Base-by-base conservation (phyloP, 2,113 vertebrate genomes). In the Pimephales promelas region DNA sequence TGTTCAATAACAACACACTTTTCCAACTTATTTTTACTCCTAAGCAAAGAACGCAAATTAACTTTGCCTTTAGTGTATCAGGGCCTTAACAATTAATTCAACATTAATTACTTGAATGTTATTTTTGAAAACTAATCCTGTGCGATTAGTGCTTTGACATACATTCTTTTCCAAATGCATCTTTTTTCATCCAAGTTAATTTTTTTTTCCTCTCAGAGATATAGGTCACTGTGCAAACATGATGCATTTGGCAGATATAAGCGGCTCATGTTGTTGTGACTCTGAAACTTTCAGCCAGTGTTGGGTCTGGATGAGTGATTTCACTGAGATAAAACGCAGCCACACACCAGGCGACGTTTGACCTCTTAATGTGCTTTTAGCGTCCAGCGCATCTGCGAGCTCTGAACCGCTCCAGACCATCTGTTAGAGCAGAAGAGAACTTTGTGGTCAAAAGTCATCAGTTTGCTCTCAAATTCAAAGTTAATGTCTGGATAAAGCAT, bases 201-300 rank as follows among this genome's bases (percentile, higher is more conserved):
- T 61, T 28, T 24, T 28, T 24, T 14, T 62, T 13, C 26, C 22
- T 64, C 36, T 64, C 34, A 36, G 34, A 49, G 61, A 75, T 62
- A 83, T 68, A 80, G 61, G 78, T 49, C 78, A 68, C 61, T 34
- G 78, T 80, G 61, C 78, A 66, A 80, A 66, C 61, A 80, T 52
- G 24, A 52, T 64, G 22, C 40, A 45, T 80, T 68, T 52, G 78
- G 43, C 45, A 52, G 43, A 80, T 52, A 28, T 22, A 80, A 31
- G 26, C 26, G 4, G 78, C 61, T 80, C 78, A 66, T 80, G 61
- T 80, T 80, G 43, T 52, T 64, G 61, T 68, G 61, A 64, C 56
- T 77, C 52, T 28, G 26, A 70, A 52, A 34, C 45, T 26, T 81
- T 56, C 62, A 56, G 43, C 20, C 18, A 11, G 31, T 56, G 62